Evolutionary conservation across 1,140 invertebrate species (phyloP).

Genomic region (Mactra quadrangularis): DNA sequence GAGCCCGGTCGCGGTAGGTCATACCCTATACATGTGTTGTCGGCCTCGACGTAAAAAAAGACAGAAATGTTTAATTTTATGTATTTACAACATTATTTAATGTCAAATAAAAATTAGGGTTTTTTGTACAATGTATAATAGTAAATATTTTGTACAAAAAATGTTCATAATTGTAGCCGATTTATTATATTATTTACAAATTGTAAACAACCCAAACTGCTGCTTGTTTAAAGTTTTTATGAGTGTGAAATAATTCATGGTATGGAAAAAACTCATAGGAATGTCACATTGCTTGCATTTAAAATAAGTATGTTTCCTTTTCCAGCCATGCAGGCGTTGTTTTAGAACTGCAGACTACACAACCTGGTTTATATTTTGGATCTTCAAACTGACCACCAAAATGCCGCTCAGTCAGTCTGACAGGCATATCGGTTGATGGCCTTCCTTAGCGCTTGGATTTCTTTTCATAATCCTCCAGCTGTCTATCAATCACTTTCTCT

Average conservation of each 20-base stretch:
- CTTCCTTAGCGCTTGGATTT: neutral
- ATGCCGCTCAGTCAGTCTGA: constrained; percentile 12
- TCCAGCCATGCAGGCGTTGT: constrained; percentile 16
- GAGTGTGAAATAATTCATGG: constrained; percentile 14
- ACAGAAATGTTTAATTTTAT: neutral
- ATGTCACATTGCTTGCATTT: constrained; percentile 22
- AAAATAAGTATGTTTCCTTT: constrained; percentile 14
- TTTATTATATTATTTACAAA: neutral
- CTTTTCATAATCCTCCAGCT: constrained; percentile 5
- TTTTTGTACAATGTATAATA: neutral
- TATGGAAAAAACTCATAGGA: constrained; percentile 10
- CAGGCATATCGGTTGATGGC: neutral
- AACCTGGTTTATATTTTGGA: neutral
- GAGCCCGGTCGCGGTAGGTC: no score
- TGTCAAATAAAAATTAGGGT: neutral
- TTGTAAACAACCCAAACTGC: neutral
- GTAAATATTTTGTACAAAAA: neutral
- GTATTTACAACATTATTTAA: neutral
- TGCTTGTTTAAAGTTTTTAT: constrained; percentile 20
- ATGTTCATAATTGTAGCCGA: neutral
- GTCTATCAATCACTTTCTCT: constrained; percentile 30
- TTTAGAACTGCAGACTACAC: constrained; percentile 18
- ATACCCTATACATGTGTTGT: no score
- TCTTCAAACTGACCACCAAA: constrained; percentile 10
- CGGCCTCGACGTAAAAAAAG: no score